Evolutionary conservation across 1,140 invertebrate species (phyloP), one percentile per base, ranked within the genome.

Genomic region (Parasteatoda tepidariorum): DNA sequence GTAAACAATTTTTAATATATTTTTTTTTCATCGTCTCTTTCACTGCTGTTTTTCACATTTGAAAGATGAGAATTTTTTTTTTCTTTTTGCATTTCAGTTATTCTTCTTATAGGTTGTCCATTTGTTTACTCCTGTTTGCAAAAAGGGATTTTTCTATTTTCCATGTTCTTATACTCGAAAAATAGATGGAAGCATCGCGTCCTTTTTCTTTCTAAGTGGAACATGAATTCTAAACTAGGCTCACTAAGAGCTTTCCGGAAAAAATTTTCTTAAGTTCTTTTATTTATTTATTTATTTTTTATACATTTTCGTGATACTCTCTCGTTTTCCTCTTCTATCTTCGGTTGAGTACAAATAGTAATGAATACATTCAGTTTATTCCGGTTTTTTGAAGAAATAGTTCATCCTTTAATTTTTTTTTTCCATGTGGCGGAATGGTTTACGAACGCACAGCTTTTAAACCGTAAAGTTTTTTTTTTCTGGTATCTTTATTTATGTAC

Each of bases 1-100:
- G 73, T 76, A 76, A 76, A 76, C 59, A 76, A 74, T 48, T 48
- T 4, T 48, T 48, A 76, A 62, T 64, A 62, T 55, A 7, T 28
- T 26, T 62, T 41, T 41, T 30, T n/a, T 61, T 6, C n/a, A 33
- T 13, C 31, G 9, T 73, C 9, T 73, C 31, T 31, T 33, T 31
- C 30, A 18, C 38, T 26, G n/a, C 28, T 81, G 67, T 74, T 61
- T 61, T 38, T 18, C 28, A 1, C 38, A 48, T 48, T 18, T 2
- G 38, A 18, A 48, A 48, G 18, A 13, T 48, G 38, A 48, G 18
- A 18, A 13, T 48, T 41, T 1, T 9, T 18, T 4, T 48, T 48
- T 48, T 48, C 18, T 48, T 48, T 13, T 48, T 48, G 9, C 38
- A 48, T 48, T 48, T 48, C 38, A 13, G 38, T 48, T 48, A 48